Percentiles rank a stretch among this genome's conserved stretches.
phyloP scores from a whole-genome alignment of 1,140 invertebrate genomes.

The Caenorhabditis elegans region WBcel235 BX284602.5:7169501-7170000 shows the following conservation, averaged over 20 bases:
- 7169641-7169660: too few relatives aligned
- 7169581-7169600: slow-evolving; percentile 33
- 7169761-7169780: too few relatives aligned
- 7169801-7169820: slow-evolving; percentile 32
- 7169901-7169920: slow-evolving; percentile 83
- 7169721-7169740: slow-evolving; percentile 91
- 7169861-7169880: slow-evolving; percentile 81
- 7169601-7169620: too few relatives aligned
- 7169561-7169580: slow-evolving; percentile 77
- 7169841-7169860: slow-evolving; percentile 96
- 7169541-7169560: slow-evolving; percentile 95
- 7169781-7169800: neutral
- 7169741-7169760: slow-evolving; percentile 86
- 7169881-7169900: slow-evolving; percentile 77
- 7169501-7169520: slow-evolving; percentile 73
- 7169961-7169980: slow-evolving; percentile 91
- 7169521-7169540: slow-evolving; percentile 91
- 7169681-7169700: slow-evolving; percentile 80
- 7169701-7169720: slow-evolving; percentile 86
- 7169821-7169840: slow-evolving; percentile 50
- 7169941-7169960: slow-evolving; percentile 68
- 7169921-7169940: too few relatives aligned
- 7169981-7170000: slow-evolving; percentile 91
- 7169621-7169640: too few relatives aligned
- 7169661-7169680: too few relatives aligned